These are phyloP conservation scores for Chironomus tepperi DNA, from an alignment of 1,140 invertebrate species.

Conservation along the genomic window DNA sequence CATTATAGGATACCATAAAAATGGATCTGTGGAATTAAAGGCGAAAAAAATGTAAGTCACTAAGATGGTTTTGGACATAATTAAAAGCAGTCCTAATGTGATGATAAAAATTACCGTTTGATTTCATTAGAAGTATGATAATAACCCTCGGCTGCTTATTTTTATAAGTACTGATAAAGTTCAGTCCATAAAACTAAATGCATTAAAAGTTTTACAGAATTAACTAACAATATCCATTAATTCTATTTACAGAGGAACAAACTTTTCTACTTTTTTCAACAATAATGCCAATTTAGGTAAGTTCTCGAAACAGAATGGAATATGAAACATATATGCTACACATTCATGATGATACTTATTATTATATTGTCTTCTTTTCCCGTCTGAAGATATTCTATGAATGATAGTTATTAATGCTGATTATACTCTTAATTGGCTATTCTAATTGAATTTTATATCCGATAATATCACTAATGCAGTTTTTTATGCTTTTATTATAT, in stretches of 20 bases:
- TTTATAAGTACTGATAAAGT: conserved; percentile 26
- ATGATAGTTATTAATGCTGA: conserved; percentile 30
- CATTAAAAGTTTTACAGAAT: too few relatives aligned
- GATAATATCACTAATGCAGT: neutral
- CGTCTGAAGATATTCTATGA: neutral
- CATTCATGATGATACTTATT: conserved; percentile 26
- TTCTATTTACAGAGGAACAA: too few relatives aligned
- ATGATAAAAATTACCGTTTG: conserved; percentile 33
- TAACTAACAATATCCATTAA: too few relatives aligned
- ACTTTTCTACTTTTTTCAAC: too few relatives aligned
- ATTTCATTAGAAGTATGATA: conserved; percentile 27
- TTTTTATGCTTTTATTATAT: neutral
- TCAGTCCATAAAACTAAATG: too few relatives aligned
- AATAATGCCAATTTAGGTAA: too few relatives aligned
- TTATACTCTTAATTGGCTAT: conserved; percentile 23
- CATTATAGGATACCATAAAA: too few relatives aligned
- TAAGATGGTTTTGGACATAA: too few relatives aligned
- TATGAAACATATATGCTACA: neutral
- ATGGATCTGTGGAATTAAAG: too few relatives aligned
- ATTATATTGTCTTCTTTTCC: conserved; percentile 17
- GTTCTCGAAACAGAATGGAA: neutral
- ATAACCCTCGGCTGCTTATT: conserved; percentile 29
- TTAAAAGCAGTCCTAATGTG: conserved; percentile 24
- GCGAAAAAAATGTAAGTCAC: too few relatives aligned
- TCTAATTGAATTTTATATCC: conserved; percentile 21